Evolutionary conservation across 2,113 vertebrate genomes (phyloP).

Genomic region (Menura novaehollandiae): DNA sequence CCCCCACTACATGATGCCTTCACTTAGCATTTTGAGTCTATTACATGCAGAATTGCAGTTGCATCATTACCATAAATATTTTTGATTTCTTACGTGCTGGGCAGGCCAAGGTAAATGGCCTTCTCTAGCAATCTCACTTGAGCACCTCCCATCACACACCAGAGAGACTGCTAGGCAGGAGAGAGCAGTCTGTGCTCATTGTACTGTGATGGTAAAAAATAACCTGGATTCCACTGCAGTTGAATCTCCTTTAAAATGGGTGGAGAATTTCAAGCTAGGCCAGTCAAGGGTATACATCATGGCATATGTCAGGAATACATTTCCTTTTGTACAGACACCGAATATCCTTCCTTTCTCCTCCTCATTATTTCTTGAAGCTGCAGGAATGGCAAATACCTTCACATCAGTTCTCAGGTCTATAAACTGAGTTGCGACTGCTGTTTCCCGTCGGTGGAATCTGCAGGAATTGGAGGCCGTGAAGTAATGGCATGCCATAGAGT

Average conservation of each 20-base stretch:
- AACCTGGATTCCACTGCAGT: not conserved
- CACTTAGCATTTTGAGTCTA: not conserved
- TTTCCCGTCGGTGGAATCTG: conserved; percentile 75
- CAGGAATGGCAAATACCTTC: conserved; percentile 79
- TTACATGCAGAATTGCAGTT: conserved; percentile 37
- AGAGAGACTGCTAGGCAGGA: conserved; percentile 22
- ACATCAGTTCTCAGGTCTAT: conserved; percentile 75
- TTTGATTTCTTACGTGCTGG: not conserved
- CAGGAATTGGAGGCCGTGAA: conserved; percentile 70
- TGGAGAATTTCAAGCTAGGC: conserved; percentile 11
- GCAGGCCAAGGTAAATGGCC: conserved; percentile 14
- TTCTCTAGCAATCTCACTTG: not conserved
- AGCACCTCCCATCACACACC: not conserved
- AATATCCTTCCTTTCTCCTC: not conserved
- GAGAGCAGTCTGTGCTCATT: not conserved
- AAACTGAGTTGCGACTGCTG: conserved; percentile 76
- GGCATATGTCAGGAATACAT: not conserved
- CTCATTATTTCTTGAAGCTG: conserved; percentile 68
- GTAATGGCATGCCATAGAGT: conserved; percentile 71
- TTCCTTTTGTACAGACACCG: not conserved
- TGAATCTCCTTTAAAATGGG: not conserved
- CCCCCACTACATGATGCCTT: not conserved
- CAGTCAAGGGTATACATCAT: not conserved
- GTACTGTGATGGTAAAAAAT: conserved; percentile 5
- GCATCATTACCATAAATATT: conserved; percentile 14